Evolutionary conservation across 2,888 invertebrate species (phyloP).

Genomic region (Leptinotarsa tumamoca): DNA sequence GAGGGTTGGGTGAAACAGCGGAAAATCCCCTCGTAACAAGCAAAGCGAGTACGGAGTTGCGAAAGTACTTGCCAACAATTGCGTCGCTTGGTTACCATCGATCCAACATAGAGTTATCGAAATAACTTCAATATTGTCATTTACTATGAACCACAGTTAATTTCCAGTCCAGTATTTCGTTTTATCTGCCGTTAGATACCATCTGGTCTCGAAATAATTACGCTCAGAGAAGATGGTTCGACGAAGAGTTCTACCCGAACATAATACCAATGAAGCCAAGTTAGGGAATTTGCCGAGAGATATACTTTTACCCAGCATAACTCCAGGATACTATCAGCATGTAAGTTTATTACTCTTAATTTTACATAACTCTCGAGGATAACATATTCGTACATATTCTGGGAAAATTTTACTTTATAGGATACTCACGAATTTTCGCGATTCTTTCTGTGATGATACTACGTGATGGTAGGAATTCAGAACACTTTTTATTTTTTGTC

Average conservation of each 20-base stretch:
- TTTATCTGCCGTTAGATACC: background rate
- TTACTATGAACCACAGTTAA: background rate
- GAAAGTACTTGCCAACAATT: background rate
- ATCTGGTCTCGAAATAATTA: background rate
- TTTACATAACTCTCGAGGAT: too few species aligned
- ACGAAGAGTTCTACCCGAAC: background rate
- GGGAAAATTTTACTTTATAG: too few species aligned
- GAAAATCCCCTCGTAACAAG: too few species aligned
- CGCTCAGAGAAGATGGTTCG: background rate
- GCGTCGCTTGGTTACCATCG: background rate
- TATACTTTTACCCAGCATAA: slow-evolving; percentile 48
- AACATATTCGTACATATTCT: background rate
- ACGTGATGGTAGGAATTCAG: too few species aligned
- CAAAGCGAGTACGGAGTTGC: too few species aligned
- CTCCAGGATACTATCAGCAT: slow-evolving; percentile 52
- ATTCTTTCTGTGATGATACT: too few species aligned
- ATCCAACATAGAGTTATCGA: background rate
- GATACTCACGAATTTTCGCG: too few species aligned
- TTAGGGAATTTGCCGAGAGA: slow-evolving; percentile 35
- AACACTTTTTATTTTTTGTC: too few species aligned
- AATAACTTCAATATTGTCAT: background rate
- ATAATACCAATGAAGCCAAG: too few species aligned
- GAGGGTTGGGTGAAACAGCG: too few species aligned
- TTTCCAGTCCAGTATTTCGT: background rate
- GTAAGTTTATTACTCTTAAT: slow-evolving; percentile 49